These are phyloP conservation scores for Amniataba percoides DNA, from an alignment of 2,797 vertebrate genomes.

Conservation along the genomic window DNA sequence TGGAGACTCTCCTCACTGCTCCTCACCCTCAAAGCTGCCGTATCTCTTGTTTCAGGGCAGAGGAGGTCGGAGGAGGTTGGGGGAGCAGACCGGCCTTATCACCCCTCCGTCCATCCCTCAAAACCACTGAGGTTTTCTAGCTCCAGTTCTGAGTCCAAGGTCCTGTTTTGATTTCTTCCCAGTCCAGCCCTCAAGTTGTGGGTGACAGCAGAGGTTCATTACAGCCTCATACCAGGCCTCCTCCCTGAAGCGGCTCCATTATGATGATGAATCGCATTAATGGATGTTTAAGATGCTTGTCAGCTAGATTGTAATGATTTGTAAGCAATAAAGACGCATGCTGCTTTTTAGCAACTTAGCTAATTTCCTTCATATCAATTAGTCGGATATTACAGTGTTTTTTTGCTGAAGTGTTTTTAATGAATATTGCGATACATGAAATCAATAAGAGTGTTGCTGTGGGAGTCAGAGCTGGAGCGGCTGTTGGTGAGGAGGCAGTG, in stretches of 20 bases:
- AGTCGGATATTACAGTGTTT: constrained; percentile 45
- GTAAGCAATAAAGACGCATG: constrained; percentile 60
- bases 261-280: no score
- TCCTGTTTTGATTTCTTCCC: constrained; percentile 3
- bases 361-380: constrained; percentile 65
- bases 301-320: constrained; percentile 68
- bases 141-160: background rate
- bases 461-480: constrained; percentile 18
- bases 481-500: constrained; percentile 29
- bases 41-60: background rate
- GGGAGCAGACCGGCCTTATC: background rate
- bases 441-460: constrained; percentile 55
- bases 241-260: background rate
- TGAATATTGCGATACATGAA: constrained; percentile 53
- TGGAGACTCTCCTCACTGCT: constrained; percentile 1
- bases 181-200: background rate
- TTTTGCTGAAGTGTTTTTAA: constrained; percentile 43
- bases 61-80: no score
- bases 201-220: constrained; percentile 54
- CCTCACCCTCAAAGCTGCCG: background rate
- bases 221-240: constrained; percentile 22
- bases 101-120: background rate
- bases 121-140: constrained; percentile 7
- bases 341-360: constrained; percentile 54
- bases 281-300: constrained; percentile 31